A percentile compares a stretch with the other conserved stretches of the same genome.
phyloP scores from a whole-genome alignment of 1,140 invertebrate genomes.

The Stegodyphus dumicola region DNA sequence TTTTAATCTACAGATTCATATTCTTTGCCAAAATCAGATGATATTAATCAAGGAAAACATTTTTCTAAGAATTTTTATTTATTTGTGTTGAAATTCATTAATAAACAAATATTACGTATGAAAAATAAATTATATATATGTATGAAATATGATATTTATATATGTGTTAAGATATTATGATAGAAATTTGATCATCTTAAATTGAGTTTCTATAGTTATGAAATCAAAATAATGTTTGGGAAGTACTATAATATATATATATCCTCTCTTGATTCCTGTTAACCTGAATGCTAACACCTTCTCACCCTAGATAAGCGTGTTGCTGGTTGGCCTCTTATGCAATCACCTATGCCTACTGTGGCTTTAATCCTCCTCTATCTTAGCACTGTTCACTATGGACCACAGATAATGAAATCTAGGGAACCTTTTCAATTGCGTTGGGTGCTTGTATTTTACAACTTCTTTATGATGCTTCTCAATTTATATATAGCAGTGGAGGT shows the following conservation, averaged over 20 bases:
- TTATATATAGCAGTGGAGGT: constrained; percentile 85
- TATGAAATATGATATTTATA: too few species aligned
- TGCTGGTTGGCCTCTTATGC: constrained; percentile 70
- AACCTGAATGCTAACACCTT: constrained; percentile 34
- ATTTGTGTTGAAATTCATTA: too few species aligned
- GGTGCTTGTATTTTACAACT: constrained; percentile 85
- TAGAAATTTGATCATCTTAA: too few species aligned
- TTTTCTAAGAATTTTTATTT: too few species aligned
- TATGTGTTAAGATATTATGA: too few species aligned
- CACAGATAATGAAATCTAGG: constrained; percentile 83
- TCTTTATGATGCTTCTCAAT: constrained; percentile 85
- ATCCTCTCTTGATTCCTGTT: neutral
- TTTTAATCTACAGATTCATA: too few species aligned
- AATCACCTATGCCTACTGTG: constrained; percentile 69
- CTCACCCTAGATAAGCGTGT: constrained; percentile 70
- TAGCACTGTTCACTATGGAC: constrained; percentile 83
- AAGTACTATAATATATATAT: neutral
- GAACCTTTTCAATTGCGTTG: constrained; percentile 82
- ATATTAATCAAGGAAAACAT: too few species aligned
- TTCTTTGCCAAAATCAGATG: too few species aligned
- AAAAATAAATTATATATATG: too few species aligned
- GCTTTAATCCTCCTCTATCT: constrained; percentile 79
- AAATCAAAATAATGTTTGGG: neutral
- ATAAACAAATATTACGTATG: too few species aligned
- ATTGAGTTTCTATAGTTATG: too few species aligned